These are phyloP conservation scores for Orestias chungarensis DNA, from an alignment of 2,797 vertebrate species.

Conservation along the genomic window DNA sequence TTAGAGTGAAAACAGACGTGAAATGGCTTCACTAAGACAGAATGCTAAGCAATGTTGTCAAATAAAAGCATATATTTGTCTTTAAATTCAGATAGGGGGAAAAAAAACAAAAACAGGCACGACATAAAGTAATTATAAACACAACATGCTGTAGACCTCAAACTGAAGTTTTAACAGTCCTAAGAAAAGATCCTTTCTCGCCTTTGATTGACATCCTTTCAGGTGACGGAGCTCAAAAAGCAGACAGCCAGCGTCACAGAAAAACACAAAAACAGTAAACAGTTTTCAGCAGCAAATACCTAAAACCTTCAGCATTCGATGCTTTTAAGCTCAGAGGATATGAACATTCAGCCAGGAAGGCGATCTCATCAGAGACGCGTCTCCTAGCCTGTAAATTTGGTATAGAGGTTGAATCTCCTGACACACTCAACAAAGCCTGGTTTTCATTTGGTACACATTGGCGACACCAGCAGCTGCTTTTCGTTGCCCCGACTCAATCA, in stretches of 20 bases:
- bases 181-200: constrained; percentile 67
- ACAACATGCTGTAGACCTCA: constrained; percentile 85
- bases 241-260: constrained; percentile 74
- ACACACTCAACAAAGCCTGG: constrained; percentile 50
- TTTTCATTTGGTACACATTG: constrained; percentile 73
- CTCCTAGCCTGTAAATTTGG: constrained; percentile 56
- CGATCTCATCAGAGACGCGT: constrained; percentile 47
- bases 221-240: constrained; percentile 65
- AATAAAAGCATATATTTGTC: constrained; percentile 80
- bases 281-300: constrained; percentile 70
- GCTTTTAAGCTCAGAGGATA: constrained; percentile 45
- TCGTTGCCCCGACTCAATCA: constrained; percentile 41
- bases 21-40: constrained; percentile 88
- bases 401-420: constrained; percentile 49
- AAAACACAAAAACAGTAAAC: constrained; percentile 67
- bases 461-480: constrained; percentile 73
- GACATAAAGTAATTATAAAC: constrained; percentile 82
- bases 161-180: constrained; percentile 78
- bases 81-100: constrained; percentile 72
- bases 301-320: constrained; percentile 50
- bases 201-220: constrained; percentile 56
- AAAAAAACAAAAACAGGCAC: constrained; percentile 83
- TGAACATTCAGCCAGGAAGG: constrained; percentile 65
- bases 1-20: constrained; percentile 92
- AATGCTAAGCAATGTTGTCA: constrained; percentile 90